Conservation (phyloP, 2,888 invertebrate genomes). For the Cactoblastis cactorum region DNA sequence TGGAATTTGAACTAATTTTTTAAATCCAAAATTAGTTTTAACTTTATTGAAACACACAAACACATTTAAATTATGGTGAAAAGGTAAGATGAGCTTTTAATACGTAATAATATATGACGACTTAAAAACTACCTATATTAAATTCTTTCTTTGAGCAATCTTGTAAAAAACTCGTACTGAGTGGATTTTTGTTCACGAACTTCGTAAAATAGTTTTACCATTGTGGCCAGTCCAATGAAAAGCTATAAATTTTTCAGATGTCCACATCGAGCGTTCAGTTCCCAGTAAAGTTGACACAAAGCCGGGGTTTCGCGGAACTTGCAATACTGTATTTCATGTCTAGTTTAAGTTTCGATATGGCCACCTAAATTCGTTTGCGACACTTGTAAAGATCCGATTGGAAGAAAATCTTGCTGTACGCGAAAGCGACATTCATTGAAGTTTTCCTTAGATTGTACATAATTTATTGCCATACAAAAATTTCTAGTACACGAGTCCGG, state of each 20-base stretch:
- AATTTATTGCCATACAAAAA: no score
- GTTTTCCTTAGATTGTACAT: neutral
- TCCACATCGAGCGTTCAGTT: neutral
- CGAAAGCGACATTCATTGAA: neutral
- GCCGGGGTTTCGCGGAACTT: conserved; percentile 3
- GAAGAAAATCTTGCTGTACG: neutral
- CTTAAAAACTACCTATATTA: no score
- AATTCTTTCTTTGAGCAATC: no score
- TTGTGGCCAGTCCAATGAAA: neutral
- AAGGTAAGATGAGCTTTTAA: no score
- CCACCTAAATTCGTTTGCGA: neutral
- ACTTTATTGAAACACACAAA: no score
- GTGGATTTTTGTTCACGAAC: no score
- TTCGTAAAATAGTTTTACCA: neutral
- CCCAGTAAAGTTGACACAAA: conserved; percentile 8
- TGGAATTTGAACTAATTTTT: no score
- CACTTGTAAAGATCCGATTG: neutral
- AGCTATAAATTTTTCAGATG: conserved; percentile 13
- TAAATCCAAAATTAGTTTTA: no score
- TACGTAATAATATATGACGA: no score
- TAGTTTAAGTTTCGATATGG: conserved; percentile 6
- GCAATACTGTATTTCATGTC: conserved; percentile 4
- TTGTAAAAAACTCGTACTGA: no score
- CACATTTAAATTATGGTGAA: no score
- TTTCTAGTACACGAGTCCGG: no score